phyloP scores from a whole-genome alignment of 2,888 invertebrate species.

The Pseudococcus viburni region DNA sequence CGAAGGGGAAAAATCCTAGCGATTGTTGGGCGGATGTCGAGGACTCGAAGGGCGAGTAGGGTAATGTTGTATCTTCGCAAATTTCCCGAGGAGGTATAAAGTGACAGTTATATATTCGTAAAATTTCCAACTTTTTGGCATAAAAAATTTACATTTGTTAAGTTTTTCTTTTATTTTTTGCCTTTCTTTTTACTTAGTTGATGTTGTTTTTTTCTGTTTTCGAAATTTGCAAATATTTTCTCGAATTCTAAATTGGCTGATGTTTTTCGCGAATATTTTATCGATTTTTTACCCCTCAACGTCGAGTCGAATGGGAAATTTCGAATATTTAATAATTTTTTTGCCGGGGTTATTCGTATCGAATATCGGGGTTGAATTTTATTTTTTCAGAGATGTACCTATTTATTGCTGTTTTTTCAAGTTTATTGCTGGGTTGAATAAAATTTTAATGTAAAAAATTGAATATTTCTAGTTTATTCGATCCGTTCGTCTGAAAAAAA shows the following conservation, averaged over 20 bases:
- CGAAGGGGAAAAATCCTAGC: neutral
- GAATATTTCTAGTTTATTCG: neutral
- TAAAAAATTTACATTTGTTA: conserved; percentile 12
- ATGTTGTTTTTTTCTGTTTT: neutral
- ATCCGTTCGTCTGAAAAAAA: neutral
- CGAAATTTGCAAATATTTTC: conserved; percentile 14
- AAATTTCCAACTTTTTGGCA: conserved; percentile 16
- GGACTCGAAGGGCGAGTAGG: neutral
- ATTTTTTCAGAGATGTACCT: neutral
- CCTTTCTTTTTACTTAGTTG: neutral
- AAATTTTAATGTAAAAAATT: neutral
- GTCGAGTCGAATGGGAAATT: neutral
- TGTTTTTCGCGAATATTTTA: neutral
- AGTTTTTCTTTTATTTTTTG: neutral
- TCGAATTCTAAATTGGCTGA: conserved; percentile 5
- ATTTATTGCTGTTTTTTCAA: neutral
- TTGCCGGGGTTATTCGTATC: neutral
- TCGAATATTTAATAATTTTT: neutral
- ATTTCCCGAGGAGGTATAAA: conserved; percentile 32
- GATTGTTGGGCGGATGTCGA: neutral
- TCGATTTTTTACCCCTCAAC: neutral
- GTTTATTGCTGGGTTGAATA: neutral
- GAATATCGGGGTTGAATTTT: neutral
- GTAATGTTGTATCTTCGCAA: neutral
- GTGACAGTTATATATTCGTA: conserved; percentile 33